phyloP scores from a whole-genome alignment of 2,113 vertebrate genomes.

The Pelecanoides urinatrix region DNA sequence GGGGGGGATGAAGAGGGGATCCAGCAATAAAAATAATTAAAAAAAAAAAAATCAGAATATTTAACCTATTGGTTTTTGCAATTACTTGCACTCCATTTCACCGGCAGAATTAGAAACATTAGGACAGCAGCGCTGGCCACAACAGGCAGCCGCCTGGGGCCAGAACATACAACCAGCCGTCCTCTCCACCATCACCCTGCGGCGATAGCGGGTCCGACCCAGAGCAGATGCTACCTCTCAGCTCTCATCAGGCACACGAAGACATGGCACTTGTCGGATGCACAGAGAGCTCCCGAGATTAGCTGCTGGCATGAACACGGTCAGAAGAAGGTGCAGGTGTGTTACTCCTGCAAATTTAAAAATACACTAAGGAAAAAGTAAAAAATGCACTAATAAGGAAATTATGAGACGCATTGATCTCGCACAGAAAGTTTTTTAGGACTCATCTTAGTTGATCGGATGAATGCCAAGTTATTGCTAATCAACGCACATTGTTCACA shows the following conservation, averaged over 20 bases:
- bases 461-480: neutral
- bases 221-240: slow-evolving; percentile 61
- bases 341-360: neutral
- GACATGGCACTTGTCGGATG: neutral
- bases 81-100: slow-evolving; percentile 73
- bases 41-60: neutral
- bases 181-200: neutral
- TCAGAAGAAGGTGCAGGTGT: rapidly evolving
- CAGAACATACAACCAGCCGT: neutral
- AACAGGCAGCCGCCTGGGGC: slow-evolving; percentile 39
- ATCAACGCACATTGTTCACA: neutral
- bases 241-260: slow-evolving; percentile 2
- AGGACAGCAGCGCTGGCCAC: slow-evolving; percentile 31
- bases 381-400: neutral
- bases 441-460: neutral
- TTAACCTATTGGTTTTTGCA: slow-evolving; percentile 48
- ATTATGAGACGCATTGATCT: neutral
- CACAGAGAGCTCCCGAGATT: neutral
- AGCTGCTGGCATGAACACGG: rapidly evolving
- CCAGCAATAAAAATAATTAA: neutral
- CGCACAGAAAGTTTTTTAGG: neutral
- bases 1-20: neutral
- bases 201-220: neutral
- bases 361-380: neutral
- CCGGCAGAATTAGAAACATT: slow-evolving; percentile 58